phyloP scores from a whole-genome alignment of 2,113 vertebrate species.

The Oncorhynchus tshawytscha region DNA sequence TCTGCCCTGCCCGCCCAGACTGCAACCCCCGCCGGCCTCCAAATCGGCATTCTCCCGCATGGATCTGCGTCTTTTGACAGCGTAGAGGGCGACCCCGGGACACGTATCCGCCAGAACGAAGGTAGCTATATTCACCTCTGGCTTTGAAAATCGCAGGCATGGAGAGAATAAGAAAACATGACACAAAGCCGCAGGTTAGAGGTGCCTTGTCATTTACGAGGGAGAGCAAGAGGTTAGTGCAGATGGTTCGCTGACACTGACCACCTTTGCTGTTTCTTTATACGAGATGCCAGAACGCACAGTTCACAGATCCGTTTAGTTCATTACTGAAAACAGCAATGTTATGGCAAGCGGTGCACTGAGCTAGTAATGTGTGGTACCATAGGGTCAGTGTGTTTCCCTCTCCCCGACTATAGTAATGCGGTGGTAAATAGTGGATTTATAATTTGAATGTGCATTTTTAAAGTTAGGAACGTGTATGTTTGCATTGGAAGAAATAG shows the following conservation, averaged over 20 bases:
- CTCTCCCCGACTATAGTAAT: slow-evolving; percentile 22
- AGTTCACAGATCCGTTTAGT: slow-evolving; percentile 51
- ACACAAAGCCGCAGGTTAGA: slow-evolving; percentile 86
- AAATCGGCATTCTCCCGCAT: slow-evolving; percentile 70
- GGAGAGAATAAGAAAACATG: slow-evolving; percentile 59
- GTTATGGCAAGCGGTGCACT: slow-evolving; percentile 37
- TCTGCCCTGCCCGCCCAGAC: slow-evolving; percentile 80
- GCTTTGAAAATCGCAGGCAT: slow-evolving; percentile 62
- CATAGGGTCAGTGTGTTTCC: slow-evolving; percentile 62
- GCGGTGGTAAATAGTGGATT: slow-evolving; percentile 38
- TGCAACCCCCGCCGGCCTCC: slow-evolving; percentile 65
- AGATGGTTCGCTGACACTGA: slow-evolving; percentile 56
- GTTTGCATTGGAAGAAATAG: slow-evolving; percentile 19
- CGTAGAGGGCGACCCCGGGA: slow-evolving; percentile 85
- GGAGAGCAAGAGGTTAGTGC: slow-evolving; percentile 71
- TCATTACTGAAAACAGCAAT: slow-evolving; percentile 34
- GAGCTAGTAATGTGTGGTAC: slow-evolving; percentile 43
- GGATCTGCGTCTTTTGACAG: slow-evolving; percentile 76
- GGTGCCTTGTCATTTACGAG: slow-evolving; percentile 84
- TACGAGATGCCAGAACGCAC: slow-evolving; percentile 35
- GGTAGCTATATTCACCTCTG: slow-evolving; percentile 77
- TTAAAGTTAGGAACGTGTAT: slow-evolving; percentile 10
- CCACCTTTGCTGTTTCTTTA: slow-evolving; percentile 37
- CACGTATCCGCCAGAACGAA: slow-evolving; percentile 67
- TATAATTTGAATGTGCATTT: slow-evolving; percentile 16